A percentile compares a stretch with the other conserved stretches of the same genome.
phyloP scores from a whole-genome alignment of 2,797 vertebrate genomes.

The Peromyscus nudipes region DNA sequence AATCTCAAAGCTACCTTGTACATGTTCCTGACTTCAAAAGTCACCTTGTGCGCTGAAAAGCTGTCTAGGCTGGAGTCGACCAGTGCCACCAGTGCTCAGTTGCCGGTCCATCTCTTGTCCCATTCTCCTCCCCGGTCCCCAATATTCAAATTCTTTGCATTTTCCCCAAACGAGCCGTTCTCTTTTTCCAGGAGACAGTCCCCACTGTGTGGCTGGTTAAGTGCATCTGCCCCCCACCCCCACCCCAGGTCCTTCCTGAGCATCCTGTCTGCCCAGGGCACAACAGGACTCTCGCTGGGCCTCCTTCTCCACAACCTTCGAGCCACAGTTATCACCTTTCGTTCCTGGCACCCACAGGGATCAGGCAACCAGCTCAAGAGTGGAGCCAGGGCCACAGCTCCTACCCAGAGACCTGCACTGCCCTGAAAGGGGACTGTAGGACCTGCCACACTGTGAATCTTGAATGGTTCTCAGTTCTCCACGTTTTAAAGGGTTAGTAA shows the following conservation, averaged over 20 bases:
- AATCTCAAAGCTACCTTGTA: background rate
- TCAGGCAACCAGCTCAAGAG: background rate
- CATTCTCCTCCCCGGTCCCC: background rate
- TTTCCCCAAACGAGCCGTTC: background rate
- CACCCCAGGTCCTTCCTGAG: background rate
- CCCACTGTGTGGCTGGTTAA: background rate
- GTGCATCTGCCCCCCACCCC: background rate
- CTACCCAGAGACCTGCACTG: background rate
- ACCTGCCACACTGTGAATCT: background rate
- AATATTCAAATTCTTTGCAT: constrained; percentile 23
- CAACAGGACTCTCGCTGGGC: background rate
- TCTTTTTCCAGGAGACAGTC: background rate
- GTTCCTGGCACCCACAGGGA: background rate
- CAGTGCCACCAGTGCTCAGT: background rate
- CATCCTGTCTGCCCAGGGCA: background rate
- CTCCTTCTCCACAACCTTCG: background rate
- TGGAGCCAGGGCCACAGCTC: background rate
- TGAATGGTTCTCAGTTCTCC: background rate
- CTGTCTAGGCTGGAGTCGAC: background rate
- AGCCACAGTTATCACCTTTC: background rate
- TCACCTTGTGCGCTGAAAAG: background rate
- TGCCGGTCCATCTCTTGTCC: background rate
- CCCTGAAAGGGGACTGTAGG: background rate
- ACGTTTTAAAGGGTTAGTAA: background rate
- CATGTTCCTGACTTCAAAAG: constrained; percentile 34